phyloP scores from a whole-genome alignment of 2,888 invertebrate genomes.

The Caenorhabditis doughertyi region DNA sequence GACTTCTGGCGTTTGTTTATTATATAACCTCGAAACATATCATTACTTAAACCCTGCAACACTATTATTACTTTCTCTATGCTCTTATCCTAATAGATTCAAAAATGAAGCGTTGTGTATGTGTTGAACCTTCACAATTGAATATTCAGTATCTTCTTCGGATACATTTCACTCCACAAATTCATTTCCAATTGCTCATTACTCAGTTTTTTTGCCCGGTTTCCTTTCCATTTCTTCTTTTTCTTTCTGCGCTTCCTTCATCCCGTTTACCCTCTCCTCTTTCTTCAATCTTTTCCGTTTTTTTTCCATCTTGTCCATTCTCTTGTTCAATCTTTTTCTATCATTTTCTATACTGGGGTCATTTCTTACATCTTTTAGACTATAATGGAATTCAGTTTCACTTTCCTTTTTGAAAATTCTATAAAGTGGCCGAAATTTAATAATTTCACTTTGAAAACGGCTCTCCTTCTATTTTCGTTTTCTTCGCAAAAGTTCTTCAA shows the following conservation, averaged over 20 bases:
- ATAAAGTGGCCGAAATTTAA: conserved; percentile 61
- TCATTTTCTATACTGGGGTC: conserved; percentile 5
- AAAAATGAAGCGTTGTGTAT: neutral
- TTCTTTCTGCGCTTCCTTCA: conserved; percentile 48
- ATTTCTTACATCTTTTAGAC: conserved; percentile 6
- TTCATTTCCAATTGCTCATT: conserved; percentile 60
- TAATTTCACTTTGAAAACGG: conserved; percentile 45
- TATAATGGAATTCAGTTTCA: conserved; percentile 19
- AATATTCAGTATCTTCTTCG: conserved; percentile 34
- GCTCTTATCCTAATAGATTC: neutral
- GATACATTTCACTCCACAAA: conserved; percentile 48
- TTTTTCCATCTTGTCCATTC: conserved; percentile 30
- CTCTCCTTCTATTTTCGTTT: conserved; percentile 8
- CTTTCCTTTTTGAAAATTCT: conserved; percentile 5
- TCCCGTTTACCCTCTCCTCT: conserved; percentile 23
- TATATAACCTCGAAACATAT: neutral
- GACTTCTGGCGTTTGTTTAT: neutral
- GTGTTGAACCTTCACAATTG: conserved; percentile 3
- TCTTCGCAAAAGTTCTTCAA: conserved; percentile 18
- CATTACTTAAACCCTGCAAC: conserved; percentile 15
- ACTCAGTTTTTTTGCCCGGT: conserved; percentile 34
- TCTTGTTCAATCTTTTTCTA: conserved; percentile 32
- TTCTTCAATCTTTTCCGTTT: conserved; percentile 43
- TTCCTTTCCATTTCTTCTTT: conserved; percentile 40
- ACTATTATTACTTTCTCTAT: conserved; percentile 11